These are phyloP conservation scores for Holacanthus passer DNA, from an alignment of 2,113 vertebrate genomes.

Conservation along the genomic window DNA sequence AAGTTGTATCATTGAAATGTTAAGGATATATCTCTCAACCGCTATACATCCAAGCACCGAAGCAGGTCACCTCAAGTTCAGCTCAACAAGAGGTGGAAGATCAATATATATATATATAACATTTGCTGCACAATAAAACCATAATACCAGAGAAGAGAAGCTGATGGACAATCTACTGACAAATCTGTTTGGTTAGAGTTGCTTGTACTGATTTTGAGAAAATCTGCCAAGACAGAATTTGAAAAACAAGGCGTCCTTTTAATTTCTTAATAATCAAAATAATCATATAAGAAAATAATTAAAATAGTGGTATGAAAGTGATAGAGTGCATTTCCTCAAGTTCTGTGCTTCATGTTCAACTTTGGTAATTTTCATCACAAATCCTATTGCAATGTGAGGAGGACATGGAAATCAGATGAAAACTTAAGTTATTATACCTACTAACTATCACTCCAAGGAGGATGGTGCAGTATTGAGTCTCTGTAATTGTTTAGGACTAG, in stretches of 20 bases:
- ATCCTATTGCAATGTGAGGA: too few relatives aligned
- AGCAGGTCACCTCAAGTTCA: constrained; percentile 95
- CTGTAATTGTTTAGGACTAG: neutral
- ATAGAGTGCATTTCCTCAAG: neutral
- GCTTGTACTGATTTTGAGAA: constrained; percentile 94
- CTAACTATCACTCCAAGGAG: neutral
- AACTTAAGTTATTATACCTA: too few relatives aligned
- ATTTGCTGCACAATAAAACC: constrained; percentile 93
- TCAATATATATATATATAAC: constrained; percentile 95
- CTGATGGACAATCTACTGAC: constrained; percentile 92
- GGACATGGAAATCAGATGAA: too few relatives aligned
- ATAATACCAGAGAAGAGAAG: constrained; percentile 89
- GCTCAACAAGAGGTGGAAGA: constrained; percentile 86
- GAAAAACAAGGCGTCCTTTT: constrained; percentile 79
- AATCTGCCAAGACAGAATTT: constrained; percentile 90
- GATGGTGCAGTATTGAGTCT: too few relatives aligned
- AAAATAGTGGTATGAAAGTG: neutral
- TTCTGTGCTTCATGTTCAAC: neutral
- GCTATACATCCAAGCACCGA: constrained; percentile 85
- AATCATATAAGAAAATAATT: too few relatives aligned
- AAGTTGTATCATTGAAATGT: constrained; percentile 88
- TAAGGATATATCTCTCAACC: constrained; percentile 83
- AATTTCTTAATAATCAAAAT: too few relatives aligned
- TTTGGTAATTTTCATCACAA: too few relatives aligned
- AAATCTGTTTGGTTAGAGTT: constrained; percentile 91